Evolutionary conservation across 1,140 invertebrate genomes (phyloP), one percentile per base, ranked within the genome.

Genomic region (Bombus confusus): DNA sequence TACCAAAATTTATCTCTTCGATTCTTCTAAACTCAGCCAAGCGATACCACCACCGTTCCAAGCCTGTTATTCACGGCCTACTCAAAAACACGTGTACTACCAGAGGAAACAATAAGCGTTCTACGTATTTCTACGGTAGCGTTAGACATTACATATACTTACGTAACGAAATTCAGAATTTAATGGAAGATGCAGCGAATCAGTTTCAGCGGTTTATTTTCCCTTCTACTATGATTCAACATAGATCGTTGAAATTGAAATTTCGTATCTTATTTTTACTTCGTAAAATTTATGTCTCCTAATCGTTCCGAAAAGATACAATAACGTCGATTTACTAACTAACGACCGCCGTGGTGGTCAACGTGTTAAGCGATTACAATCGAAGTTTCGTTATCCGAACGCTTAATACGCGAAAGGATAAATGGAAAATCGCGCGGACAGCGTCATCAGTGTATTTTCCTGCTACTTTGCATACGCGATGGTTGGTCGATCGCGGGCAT

Each of bases 391-490:
- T n/a, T 39, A 28, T 28, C 9, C 6, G 39, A 10, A 25, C 12
- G 39, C 71, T 62, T 78, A 43, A 62, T 59, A 10, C 52, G 34
- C 41, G 25, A 43, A 43, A 4, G 4, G 1, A 66, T 76, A 76
- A 52, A 68, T 68, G 18, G 18, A 52, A 52, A 52, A 52, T 22
- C 5, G 47, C 62, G 15, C 39, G 31, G 43, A 76, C 69, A 18
- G 18, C 18, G 83, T 57, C 62, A 62, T 28, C 64, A 12, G 78
- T 66, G 66, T 80, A 59, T 82, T 82, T 82, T 75, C 57, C 52
- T 75, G 12, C 13, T 41, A 47, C 57, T 82, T 82, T 75, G 68
- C 37, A 39, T 64, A 75, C 39, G 69, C 34, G 72, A 75, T 47
- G 80, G 57, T 6, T 41, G 73, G 28, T 68, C 47, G 75, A 76